Conservation (phyloP, 1,140 invertebrate genomes). For the Ceratina calcarata region DNA sequence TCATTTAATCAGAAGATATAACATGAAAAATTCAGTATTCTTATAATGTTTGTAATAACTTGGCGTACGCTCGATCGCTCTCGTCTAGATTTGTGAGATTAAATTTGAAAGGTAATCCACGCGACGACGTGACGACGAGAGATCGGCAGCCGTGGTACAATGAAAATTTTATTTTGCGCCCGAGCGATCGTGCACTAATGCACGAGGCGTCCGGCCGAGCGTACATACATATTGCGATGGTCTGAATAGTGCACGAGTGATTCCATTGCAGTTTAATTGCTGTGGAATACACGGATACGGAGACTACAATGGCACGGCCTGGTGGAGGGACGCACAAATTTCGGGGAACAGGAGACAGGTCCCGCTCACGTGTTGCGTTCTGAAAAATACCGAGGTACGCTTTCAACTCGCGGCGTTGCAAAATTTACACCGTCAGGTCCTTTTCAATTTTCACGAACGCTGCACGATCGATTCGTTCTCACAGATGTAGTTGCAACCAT, state of each 20-base stretch:
- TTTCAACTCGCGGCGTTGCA: not conserved
- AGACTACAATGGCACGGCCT: slow-evolving; percentile 81
- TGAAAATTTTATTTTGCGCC: slow-evolving; percentile 26
- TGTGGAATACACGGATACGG: slow-evolving; percentile 80
- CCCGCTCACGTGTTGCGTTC: slow-evolving; percentile 78
- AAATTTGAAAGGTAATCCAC: not conserved
- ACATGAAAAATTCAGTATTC: too few relatives aligned
- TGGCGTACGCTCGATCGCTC: not conserved
- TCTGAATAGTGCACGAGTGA: slow-evolving; percentile 42
- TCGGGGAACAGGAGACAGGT: slow-evolving; percentile 74
- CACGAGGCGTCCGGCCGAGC: not conserved
- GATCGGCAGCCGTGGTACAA: not conserved
- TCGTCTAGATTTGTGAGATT: not conserved
- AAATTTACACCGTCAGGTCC: not conserved
- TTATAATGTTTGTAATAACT: not conserved
- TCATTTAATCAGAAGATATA: too few relatives aligned
- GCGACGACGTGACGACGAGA: not conserved
- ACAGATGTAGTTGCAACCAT: not conserved
- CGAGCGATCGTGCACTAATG: not conserved
- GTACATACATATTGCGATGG: slow-evolving; percentile 6
- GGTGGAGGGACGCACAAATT: slow-evolving; percentile 75
- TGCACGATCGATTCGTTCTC: not conserved
- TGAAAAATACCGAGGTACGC: slow-evolving; percentile 76
- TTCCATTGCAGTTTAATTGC: slow-evolving; percentile 81
- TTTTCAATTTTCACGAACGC: not conserved